Evolutionary conservation across 2,888 invertebrate genomes (phyloP).

Genomic region (Carabus problematicus): DNA sequence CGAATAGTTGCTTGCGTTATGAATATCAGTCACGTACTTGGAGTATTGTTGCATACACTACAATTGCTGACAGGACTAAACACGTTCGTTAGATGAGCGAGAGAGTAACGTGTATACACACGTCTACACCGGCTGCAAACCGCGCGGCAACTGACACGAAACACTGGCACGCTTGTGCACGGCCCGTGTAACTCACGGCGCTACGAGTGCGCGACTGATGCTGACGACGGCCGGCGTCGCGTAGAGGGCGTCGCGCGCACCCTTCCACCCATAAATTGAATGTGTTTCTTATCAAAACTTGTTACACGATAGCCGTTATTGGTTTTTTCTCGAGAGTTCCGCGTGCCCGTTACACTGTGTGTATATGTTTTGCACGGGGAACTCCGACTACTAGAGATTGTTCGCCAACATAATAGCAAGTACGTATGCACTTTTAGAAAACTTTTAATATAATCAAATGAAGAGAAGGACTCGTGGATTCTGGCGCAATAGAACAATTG

Average conservation of each 20-base stretch:
- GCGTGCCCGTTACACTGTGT: neutral
- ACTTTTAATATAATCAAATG: neutral
- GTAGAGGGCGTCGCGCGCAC: conserved; percentile 35
- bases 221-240: conserved; percentile 7
- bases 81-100: neutral
- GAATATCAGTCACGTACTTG: too few species aligned
- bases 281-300: conserved; percentile 43
- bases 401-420: neutral
- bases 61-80: neutral
- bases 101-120: neutral
- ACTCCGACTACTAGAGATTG: too few species aligned
- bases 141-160: conserved; percentile 11
- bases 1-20: too few species aligned
- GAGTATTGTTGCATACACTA: too few species aligned
- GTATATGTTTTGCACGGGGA: neutral
- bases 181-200: neutral
- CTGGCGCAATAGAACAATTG: too few species aligned
- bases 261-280: conserved; percentile 40
- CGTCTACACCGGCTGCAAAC: neutral
- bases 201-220: conserved; percentile 1
- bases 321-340: conserved; percentile 8
- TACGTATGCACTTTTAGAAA: neutral
- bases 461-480: too few species aligned
- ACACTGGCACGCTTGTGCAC: neutral
- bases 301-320: conserved; percentile 40